A percentile compares a stretch with the other conserved stretches of the same genome.
Conservation (phyloP, 2,113 vertebrate species). For the Percina caprodes region DNA sequence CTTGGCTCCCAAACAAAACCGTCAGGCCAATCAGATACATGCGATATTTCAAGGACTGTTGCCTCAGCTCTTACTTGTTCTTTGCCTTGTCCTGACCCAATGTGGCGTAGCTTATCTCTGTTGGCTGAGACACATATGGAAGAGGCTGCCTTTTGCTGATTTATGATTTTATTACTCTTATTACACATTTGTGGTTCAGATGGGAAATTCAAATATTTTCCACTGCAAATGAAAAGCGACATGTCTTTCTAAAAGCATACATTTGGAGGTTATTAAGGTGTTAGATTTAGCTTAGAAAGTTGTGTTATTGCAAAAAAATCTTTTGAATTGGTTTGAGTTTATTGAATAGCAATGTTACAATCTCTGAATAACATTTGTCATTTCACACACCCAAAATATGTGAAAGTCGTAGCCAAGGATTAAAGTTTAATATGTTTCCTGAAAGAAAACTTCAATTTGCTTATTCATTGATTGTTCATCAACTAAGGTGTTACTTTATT, state of each 20-base stretch:
- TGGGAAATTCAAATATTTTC: conserved; percentile 17
- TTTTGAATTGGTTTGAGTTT: conserved; percentile 7
- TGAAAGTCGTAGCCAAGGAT: not conserved
- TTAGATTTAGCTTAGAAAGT: not conserved
- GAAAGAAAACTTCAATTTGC: not conserved
- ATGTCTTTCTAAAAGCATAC: not conserved
- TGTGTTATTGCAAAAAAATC: not conserved
- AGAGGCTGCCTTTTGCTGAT: conserved; percentile 29
- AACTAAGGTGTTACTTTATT: not conserved
- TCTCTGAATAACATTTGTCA: not conserved
- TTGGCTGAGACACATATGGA: conserved; percentile 24
- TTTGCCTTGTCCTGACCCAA: conserved; percentile 60
- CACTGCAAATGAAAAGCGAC: not conserved
- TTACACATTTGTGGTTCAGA: conserved; percentile 24
- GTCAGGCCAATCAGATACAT: conserved; percentile 57
- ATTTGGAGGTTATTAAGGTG: conserved; percentile 33
- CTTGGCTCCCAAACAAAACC: conserved; percentile 63
- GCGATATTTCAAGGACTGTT: conserved; percentile 56
- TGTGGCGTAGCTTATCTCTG: conserved; percentile 31
- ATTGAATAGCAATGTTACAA: not conserved
- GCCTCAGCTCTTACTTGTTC: conserved; percentile 58
- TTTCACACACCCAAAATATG: not conserved
- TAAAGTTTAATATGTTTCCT: conserved; percentile 1
- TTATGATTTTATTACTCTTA: conserved; percentile 33
- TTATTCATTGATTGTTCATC: not conserved